phyloP scores from a whole-genome alignment of 2,797 vertebrate species.

The Geotrypetes seraphini region DNA sequence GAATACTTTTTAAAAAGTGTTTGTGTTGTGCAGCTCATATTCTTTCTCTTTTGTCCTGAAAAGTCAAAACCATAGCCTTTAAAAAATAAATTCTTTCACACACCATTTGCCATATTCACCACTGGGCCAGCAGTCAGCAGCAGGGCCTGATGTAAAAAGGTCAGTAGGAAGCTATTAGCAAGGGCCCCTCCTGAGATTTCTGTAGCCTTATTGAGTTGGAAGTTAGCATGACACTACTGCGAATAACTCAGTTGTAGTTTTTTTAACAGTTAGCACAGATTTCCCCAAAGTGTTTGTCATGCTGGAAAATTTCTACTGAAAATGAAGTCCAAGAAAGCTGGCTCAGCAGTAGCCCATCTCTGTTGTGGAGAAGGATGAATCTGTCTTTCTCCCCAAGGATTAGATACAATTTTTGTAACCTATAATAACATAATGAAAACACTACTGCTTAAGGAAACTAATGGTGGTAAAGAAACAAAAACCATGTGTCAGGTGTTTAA shows the following conservation, averaged over 20 bases:
- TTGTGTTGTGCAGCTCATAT: conserved; percentile 51
- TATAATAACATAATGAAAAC: conserved; percentile 2
- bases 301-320: conserved; percentile 59
- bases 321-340: conserved; percentile 51
- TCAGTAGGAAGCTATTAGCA: conserved; percentile 66
- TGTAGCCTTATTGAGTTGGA: conserved; percentile 61
- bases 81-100: conserved; percentile 51
- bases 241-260: conserved; percentile 55
- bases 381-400: conserved; percentile 12
- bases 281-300: conserved; percentile 67
- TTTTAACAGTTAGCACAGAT: conserved; percentile 57
- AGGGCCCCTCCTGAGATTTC: conserved; percentile 52
- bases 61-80: conserved; percentile 42
- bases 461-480: no score
- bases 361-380: conserved; percentile 36
- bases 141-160: conserved; percentile 44
- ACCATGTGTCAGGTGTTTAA: no score
- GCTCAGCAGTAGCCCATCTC: conserved; percentile 31
- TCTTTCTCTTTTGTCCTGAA: conserved; percentile 8
- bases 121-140: conserved; percentile 46
- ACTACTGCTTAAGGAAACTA: conserved; percentile 8
- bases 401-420: conserved; percentile 17
- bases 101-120: conserved; percentile 60
- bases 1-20: conserved; percentile 22
- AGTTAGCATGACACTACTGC: conserved; percentile 67